Base-by-base conservation (phyloP, 1,140 invertebrate genomes). In the Lordiphosa clarofinis region DNA sequence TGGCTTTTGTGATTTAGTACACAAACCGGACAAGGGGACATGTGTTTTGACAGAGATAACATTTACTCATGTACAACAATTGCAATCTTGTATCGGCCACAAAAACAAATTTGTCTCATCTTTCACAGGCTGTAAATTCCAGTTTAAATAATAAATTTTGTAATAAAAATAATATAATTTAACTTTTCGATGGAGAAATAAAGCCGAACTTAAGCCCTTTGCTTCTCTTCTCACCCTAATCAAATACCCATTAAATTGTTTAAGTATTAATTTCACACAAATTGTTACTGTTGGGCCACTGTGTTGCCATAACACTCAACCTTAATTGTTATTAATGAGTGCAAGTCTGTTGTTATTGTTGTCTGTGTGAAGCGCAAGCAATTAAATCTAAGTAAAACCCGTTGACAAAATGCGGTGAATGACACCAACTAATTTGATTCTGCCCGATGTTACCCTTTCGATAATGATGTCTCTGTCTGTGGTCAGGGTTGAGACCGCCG, bases 241-340 rank as follows among this genome's bases (percentile, higher is more conserved):
- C 11, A 46, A 46, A 33, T 1, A 12, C 19, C 24, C 43, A 46
- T 46, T 46, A 46, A 33, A 13, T 36, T 49, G 15, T 36, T 10
- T 65, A 52, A 15, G 40, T 56, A 61, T 70, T 56, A 43, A 70
- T 66, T 66, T 48, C 37, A 46, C 37, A 15, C 13, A 46, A 73
- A 63, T 68, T 42, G 48, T 40, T 43, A 37, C 38, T 37, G 31
- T 48, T 42, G 56, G 48, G 35, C 36, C 48, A 50, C 47, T n/a
- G n/a, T 39, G 13, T 35, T 36, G 24, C 15, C 40, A 31, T 8
- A 28, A 33, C 56, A 28, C 36, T 49, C 52, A 39, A 21, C 28
- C 63, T 64, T 64, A 64, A 79, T 79, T 65, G 79, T 69, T 58
- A 65, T 73, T 65, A 73, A 70, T 79, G 57, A 37, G 38, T 21